These are phyloP conservation scores for Dissostichus mawsoni DNA, from an alignment of 2,113 vertebrate genomes.

Conservation along the genomic window DNA sequence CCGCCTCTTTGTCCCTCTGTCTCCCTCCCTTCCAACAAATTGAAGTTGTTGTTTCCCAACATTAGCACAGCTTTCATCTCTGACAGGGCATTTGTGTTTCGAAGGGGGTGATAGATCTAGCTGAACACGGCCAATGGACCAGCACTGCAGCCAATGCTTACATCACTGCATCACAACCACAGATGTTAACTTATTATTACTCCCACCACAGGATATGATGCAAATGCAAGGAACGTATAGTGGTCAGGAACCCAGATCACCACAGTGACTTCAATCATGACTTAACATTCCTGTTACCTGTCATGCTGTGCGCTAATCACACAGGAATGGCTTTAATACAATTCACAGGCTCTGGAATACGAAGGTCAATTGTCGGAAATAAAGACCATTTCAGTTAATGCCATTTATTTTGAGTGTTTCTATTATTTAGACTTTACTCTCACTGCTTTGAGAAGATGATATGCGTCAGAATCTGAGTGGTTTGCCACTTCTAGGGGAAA, in stretches of 20 bases:
- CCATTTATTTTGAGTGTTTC: not conserved
- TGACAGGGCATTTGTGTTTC: slow-evolving; percentile 42
- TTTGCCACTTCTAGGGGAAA: not conserved
- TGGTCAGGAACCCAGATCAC: slow-evolving; percentile 12
- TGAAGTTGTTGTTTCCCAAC: slow-evolving; percentile 25
- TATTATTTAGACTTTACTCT: not conserved
- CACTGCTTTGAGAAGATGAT: not conserved
- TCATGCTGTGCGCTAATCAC: slow-evolving; percentile 46
- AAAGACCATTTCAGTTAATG: not conserved
- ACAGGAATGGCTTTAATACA: slow-evolving; percentile 46
- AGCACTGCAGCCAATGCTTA: slow-evolving; percentile 21
- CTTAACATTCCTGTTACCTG: slow-evolving; percentile 53
- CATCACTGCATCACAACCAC: slow-evolving; percentile 34
- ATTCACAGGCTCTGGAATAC: slow-evolving; percentile 3
- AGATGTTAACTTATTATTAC: slow-evolving; percentile 30
- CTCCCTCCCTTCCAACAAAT: slow-evolving; percentile 1
- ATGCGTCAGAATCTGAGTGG: not conserved
- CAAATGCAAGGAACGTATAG: slow-evolving; percentile 19
- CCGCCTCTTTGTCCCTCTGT: slow-evolving; percentile 15
- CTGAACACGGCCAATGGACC: slow-evolving; percentile 27
- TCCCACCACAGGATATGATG: slow-evolving; percentile 57
- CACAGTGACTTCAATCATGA: slow-evolving; percentile 51
- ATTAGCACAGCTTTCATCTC: slow-evolving; percentile 30
- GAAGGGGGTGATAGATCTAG: slow-evolving; percentile 21
- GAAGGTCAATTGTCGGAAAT: slow-evolving; percentile 13